These are phyloP conservation scores for Karalla daura DNA, from an alignment of 2,797 vertebrate genomes.

Conservation along the genomic window DNA sequence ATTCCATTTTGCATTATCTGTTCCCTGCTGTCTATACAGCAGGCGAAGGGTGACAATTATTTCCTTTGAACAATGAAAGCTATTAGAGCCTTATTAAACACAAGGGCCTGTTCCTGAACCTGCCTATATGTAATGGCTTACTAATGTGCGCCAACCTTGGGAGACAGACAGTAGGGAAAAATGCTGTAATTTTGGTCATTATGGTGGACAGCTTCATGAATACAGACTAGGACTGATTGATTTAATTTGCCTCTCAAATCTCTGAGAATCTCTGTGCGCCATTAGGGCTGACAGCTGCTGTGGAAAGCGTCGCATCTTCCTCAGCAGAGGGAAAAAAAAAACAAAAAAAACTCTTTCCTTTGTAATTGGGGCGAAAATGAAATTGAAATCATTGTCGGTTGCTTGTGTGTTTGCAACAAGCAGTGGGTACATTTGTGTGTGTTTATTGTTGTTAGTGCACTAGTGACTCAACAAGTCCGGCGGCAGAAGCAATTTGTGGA, in stretches of 20 bases:
- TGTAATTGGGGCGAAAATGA: not conserved
- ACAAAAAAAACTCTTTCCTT: not conserved
- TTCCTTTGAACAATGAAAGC: conserved; percentile 7
- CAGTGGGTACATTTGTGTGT: not conserved
- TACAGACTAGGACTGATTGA: conserved; percentile 25
- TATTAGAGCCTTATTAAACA: conserved; percentile 25
- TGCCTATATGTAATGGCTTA: conserved; percentile 11
- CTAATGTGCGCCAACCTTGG: conserved; percentile 8
- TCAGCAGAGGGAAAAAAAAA: too few relatives aligned
- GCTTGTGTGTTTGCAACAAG: not conserved
- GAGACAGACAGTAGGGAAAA: not conserved
- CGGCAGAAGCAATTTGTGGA: not conserved
- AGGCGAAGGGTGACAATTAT: conserved; percentile 7
- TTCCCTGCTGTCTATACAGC: not conserved
- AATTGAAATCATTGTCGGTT: not conserved
- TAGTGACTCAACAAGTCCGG: not conserved
- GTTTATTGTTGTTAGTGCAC: not conserved
- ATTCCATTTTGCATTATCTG: not conserved
- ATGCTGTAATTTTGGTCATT: conserved; percentile 32
- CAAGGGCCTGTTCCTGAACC: conserved; percentile 6
- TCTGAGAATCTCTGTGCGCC: conserved; percentile 10
- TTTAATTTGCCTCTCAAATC: conserved; percentile 35
- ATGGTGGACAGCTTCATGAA: conserved; percentile 38
- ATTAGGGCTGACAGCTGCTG: conserved; percentile 14
- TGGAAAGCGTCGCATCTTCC: not conserved